phyloP scores from a whole-genome alignment of 1,140 invertebrate genomes.

The Lutraria rhynchaena region DNA sequence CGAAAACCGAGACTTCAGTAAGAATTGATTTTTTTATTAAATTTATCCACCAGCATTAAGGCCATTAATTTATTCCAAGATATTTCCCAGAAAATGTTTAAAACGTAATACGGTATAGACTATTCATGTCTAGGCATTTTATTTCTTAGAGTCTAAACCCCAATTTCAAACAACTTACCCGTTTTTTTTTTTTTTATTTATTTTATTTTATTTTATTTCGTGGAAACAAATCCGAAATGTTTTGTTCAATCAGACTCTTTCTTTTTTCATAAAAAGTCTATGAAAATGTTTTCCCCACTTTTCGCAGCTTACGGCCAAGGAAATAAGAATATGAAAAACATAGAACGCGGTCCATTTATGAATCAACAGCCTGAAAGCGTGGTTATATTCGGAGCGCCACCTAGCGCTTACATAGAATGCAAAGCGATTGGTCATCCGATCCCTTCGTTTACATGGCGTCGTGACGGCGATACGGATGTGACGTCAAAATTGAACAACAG shows the following conservation, averaged over 20 bases:
- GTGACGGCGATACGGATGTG: background rate
- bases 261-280: too few relatives aligned
- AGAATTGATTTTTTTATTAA: constrained; percentile 10
- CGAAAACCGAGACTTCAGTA: constrained; percentile 63
- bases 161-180: background rate
- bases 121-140: too few relatives aligned
- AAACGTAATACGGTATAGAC: background rate
- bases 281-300: too few relatives aligned
- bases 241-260: too few relatives aligned
- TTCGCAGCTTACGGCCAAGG: constrained; percentile 35
- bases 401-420: constrained; percentile 48
- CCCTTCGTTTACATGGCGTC: constrained; percentile 12
- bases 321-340: background rate
- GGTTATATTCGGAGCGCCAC: constrained; percentile 17
- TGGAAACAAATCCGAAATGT: too few relatives aligned
- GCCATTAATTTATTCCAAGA: background rate
- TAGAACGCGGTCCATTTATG: constrained; percentile 34
- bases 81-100: too few relatives aligned
- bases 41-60: too few relatives aligned
- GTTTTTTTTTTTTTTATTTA: too few relatives aligned
- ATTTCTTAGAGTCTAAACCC: background rate
- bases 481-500: constrained; percentile 29
- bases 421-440: constrained; percentile 20
- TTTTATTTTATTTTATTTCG: too few relatives aligned
- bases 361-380: constrained; percentile 29